Conservation (phyloP, 2,797 vertebrate genomes). For the Spea hammondii region DNA sequence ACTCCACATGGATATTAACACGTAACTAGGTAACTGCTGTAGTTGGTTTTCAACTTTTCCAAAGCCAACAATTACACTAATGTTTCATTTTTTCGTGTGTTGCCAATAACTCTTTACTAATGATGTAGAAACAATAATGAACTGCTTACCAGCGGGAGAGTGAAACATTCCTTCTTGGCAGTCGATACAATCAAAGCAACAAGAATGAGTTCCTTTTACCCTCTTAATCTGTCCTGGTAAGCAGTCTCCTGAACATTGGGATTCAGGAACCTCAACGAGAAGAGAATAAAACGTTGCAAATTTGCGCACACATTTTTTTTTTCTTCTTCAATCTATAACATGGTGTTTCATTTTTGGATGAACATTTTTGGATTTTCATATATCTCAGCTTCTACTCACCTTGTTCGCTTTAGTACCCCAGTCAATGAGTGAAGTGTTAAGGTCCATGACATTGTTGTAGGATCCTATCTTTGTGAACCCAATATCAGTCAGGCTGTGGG, state of each 20-base stretch:
- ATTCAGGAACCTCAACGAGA: conserved; percentile 71
- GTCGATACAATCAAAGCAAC: conserved; percentile 84
- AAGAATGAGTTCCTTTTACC: conserved; percentile 88
- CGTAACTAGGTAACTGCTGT: too few species aligned
- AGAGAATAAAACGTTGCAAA: neutral
- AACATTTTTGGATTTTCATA: too few species aligned
- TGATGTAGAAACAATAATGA: too few species aligned
- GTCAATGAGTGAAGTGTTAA: conserved; percentile 47
- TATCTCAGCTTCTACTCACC: conserved; percentile 17
- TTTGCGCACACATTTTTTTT: neutral
- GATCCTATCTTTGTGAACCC: conserved; percentile 64
- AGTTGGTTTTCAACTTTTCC: too few species aligned
- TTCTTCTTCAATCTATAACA: too few species aligned
- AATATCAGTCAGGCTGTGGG: conserved; percentile 30
- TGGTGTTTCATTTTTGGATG: too few species aligned
- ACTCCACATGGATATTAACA: too few species aligned
- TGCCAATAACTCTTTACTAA: too few species aligned
- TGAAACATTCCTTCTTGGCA: conserved; percentile 56
- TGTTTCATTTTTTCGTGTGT: too few species aligned
- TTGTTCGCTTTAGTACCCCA: conserved; percentile 52
- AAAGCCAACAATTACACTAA: too few species aligned
- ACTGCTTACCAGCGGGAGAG: conserved; percentile 14
- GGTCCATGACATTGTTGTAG: conserved; percentile 53
- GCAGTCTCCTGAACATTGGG: conserved; percentile 80
- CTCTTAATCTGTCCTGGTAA: conserved; percentile 72